A percentile compares a stretch with the other conserved stretches of the same genome.
phyloP scores from a whole-genome alignment of 2,888 invertebrate species.

The Thyatira batis region DNA sequence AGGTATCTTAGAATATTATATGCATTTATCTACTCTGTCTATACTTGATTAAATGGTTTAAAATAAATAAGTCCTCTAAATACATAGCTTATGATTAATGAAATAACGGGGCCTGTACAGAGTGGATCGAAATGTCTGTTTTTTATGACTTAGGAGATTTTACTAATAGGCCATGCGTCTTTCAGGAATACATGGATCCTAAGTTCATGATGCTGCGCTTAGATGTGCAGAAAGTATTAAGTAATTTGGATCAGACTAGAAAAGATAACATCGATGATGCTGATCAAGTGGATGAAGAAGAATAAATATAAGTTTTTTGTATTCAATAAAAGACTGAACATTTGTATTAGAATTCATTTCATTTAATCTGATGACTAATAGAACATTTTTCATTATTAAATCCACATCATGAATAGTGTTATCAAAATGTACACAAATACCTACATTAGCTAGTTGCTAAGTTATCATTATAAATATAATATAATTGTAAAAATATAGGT shows the following conservation, averaged over 20 bases:
- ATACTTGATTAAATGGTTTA: too few species aligned
- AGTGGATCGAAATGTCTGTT: too few species aligned
- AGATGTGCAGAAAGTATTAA: slow-evolving; percentile 73
- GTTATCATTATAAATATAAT: slow-evolving; percentile 59
- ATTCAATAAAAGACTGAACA: slow-evolving; percentile 69
- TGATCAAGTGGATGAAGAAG: slow-evolving; percentile 31
- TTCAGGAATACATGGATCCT: slow-evolving; percentile 75
- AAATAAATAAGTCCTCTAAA: too few species aligned
- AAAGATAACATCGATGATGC: slow-evolving; percentile 39
- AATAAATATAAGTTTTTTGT: slow-evolving; percentile 5
- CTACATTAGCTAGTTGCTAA: slow-evolving; percentile 52
- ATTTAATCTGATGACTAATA: slow-evolving; percentile 69
- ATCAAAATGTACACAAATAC: slow-evolving; percentile 79
- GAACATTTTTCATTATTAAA: slow-evolving; percentile 56
- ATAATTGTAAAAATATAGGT: slow-evolving; percentile 77
- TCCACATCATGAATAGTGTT: slow-evolving; percentile 49
- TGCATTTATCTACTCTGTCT: too few species aligned
- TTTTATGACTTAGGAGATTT: too few species aligned
- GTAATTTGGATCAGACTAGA: slow-evolving; percentile 60
- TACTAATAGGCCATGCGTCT: too few species aligned
- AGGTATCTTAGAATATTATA: too few species aligned
- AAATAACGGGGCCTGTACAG: too few species aligned
- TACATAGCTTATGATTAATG: too few species aligned
- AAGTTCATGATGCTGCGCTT: slow-evolving; percentile 76
- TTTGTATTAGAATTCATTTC: slow-evolving; percentile 67